Evolutionary conservation across 2,797 vertebrate species (phyloP).

Genomic region (Periparus ater): DNA sequence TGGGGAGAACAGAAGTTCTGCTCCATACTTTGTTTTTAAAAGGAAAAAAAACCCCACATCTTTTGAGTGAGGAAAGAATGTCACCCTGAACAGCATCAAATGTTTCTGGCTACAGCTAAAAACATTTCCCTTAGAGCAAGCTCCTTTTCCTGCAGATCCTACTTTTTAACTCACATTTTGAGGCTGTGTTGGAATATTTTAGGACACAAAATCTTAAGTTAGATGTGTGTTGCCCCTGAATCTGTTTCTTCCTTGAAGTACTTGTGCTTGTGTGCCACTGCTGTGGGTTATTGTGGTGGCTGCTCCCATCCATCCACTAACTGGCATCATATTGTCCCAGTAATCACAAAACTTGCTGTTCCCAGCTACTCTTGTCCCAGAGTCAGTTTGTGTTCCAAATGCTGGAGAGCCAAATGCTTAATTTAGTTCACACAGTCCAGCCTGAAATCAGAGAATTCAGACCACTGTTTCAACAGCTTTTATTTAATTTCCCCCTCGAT

Average conservation of each 20-base stretch:
- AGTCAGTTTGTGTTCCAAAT: constrained; percentile 27
- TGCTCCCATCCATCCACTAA: constrained; percentile 7
- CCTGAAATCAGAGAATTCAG: constrained; percentile 61
- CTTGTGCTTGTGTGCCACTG: neutral
- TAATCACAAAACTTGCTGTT: constrained; percentile 52
- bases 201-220: neutral
- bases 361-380: constrained; percentile 44
- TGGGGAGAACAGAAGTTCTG: constrained; percentile 18
- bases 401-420: constrained; percentile 34
- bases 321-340: constrained; percentile 48
- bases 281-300: neutral
- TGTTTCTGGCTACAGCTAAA: neutral
- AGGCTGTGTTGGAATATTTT: neutral
- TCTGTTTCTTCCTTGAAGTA: neutral
- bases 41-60: neutral
- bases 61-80: neutral
- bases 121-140: neutral
- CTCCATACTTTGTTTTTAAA: constrained; percentile 14
- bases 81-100: neutral
- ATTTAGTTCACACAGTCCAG: constrained; percentile 39
- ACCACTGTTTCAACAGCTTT: constrained; percentile 73
- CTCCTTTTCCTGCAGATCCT: neutral
- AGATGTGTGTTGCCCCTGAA: neutral
- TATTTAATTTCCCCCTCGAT: constrained; percentile 70
- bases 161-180: neutral